Base-by-base conservation (phyloP, 2,888 invertebrate species). In the Dasysyrphus albostriatus region DNA sequence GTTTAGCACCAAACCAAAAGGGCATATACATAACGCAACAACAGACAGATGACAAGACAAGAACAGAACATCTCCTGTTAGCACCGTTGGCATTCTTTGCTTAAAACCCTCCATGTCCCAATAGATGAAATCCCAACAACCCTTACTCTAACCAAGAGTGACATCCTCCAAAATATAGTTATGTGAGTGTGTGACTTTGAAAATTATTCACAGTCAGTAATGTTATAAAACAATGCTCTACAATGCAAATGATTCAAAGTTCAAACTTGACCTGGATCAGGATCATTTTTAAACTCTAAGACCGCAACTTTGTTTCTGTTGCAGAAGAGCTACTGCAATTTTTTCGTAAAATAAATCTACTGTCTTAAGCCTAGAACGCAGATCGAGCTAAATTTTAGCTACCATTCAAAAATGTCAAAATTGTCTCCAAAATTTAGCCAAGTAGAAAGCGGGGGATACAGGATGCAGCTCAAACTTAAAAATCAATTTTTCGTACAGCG, bases 11-110 rank as follows among this genome's bases (percentile, higher is more conserved):
- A 67, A n/a, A 44, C 75, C 70, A 69, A 73, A 73, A 80, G 76
- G 80, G 80, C 81, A 69, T 73, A 63, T 24, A 24, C 24, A 24
- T 61, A 84, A 76, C 61, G 72, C 84, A 72, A 58, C 69, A 44
- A 39, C 65, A 79, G 75, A 81, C 84, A 77, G 59, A 74, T 82
- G 85, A 85, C 85, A 85, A 78, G 82, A 74, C 82, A 85, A 85
- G 74, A 78, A 85, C 77, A 85, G 69, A 82, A 85, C 77, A 85
- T 78, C 85, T 69, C 82, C 77, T 85, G 85, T 85, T 85, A 74
- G 82, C 85, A 63, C 85, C 61, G 59, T 70, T 61, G 65, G 69
- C 63, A 49, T 51, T 44, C 29, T 34, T 49, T 61, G 34, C 3
- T n/a, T 2, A 54, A 24, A 10, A n/a, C 7, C 54, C 19, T 14